Conservation (phyloP, 2,113 vertebrate genomes). For the Prinia subflava region DNA sequence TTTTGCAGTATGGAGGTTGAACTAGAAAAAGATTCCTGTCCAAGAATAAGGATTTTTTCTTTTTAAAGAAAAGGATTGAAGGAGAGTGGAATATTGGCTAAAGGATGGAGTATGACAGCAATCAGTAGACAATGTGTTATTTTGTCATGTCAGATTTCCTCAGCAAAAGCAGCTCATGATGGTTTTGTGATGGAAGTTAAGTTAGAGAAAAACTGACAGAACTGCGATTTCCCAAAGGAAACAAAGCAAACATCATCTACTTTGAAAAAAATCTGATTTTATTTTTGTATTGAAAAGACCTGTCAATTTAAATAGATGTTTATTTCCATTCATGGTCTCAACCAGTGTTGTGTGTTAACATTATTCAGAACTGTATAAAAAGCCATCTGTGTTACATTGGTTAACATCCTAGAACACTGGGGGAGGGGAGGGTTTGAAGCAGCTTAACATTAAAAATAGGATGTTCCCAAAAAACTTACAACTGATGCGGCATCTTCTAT, state of each 20-base stretch:
- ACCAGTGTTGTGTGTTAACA: constrained; percentile 61
- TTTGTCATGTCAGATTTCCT: background rate
- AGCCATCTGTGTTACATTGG: constrained; percentile 53
- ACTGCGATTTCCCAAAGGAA: constrained; percentile 41
- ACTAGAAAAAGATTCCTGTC: background rate
- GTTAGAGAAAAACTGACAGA: constrained; percentile 47
- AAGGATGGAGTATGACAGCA: background rate
- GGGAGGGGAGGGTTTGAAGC: constrained; percentile 40
- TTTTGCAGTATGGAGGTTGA: background rate
- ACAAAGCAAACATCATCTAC: constrained; percentile 63
- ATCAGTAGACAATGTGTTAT: background rate
- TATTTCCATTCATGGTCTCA: constrained; percentile 64
- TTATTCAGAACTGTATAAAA: constrained; percentile 66
- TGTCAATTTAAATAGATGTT: constrained; percentile 65
- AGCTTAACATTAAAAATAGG: constrained; percentile 62
- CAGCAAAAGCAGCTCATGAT: background rate
- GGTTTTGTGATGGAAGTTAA: background rate
- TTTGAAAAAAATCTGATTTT: constrained; percentile 74
- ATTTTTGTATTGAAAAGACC: constrained; percentile 74
- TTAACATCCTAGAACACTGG: constrained; percentile 57
- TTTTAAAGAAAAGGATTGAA: background rate
- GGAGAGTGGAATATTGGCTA: background rate
- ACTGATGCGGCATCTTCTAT: constrained; percentile 55
- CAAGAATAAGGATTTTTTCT: background rate
- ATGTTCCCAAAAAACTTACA: constrained; percentile 53